Evolutionary conservation across 2,888 invertebrate species (phyloP), one percentile per base, ranked within the genome.

Genomic region (Ligdia adustata): DNA sequence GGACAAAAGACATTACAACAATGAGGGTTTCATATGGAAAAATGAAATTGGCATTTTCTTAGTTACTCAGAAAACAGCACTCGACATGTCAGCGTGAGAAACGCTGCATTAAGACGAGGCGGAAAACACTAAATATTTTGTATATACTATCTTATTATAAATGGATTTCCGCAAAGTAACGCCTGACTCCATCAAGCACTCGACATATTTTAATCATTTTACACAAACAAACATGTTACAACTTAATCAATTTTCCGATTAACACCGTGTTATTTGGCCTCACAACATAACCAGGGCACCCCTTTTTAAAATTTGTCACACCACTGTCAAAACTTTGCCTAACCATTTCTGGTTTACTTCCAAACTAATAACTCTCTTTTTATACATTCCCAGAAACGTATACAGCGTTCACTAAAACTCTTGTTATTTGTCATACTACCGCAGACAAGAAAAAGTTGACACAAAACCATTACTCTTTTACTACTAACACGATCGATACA

Each of bases 221-320:
- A 1, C 22, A 22, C 22, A 22, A 22, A 22, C n/a, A n/a, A 47
- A 51, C 44, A 43, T 43, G 27, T 22, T 41, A 48, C 27, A 26
- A 38, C 42, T 42, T 37, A 48, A 48, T 48, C 37, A 45, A 18
- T 28, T 35, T 45, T 41, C 55, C 49, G 56, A 59, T 57, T 45
- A 64, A 57, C 70, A 60, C 67, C 65, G 63, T 62, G 60, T 66
- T 58, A 32, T 37, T 41, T 70, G 72, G 71, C 70, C 73, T 65
- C 67, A 56, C 57, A 63, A 64, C 62, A 55, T 55, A 61, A 51
- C 59, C 14, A 15, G 52, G 60, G 51, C 56, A 56, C 68, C 60
- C 66, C 59, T 43, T 55, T 50, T 3, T 53, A 63, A 63, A 63
- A 54, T 55, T 47, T 47, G 49, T 33, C 43, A 28, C 54, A 38